Evolutionary conservation across 2,888 invertebrate genomes (phyloP).

Genomic region (Quadriops clusia): DNA sequence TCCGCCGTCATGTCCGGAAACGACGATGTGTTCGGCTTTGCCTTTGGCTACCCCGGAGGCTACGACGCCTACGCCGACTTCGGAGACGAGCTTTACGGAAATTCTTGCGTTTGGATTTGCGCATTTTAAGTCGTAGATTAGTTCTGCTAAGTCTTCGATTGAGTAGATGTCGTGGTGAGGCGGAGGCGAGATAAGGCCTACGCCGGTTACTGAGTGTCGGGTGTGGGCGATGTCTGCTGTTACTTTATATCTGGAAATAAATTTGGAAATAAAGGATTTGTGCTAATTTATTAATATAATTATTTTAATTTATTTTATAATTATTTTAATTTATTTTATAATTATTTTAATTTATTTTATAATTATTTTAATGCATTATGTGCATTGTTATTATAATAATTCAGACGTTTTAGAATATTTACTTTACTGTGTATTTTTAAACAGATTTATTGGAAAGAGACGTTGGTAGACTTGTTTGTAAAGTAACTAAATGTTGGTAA

Average conservation of each 20-base stretch:
- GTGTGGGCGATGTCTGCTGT: slow-evolving; percentile 91
- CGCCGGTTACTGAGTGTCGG: slow-evolving; percentile 91
- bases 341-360: no score
- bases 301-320: no score
- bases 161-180: slow-evolving; percentile 99
- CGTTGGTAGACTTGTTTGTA: no score
- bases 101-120: slow-evolving; percentile 92
- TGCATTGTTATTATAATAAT: no score
- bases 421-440: no score
- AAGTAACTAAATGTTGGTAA: no score
- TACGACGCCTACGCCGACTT: slow-evolving; percentile 96
- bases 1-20: slow-evolving; percentile 98
- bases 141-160: slow-evolving; percentile 95
- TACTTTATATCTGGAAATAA: slow-evolving; percentile 53
- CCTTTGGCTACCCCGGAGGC: slow-evolving; percentile 99
- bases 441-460: no score
- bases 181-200: slow-evolving; percentile 95
- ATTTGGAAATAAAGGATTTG: slow-evolving; percentile 7
- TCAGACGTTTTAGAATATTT: no score
- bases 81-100: slow-evolving; percentile 95
- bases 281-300: slow-evolving; percentile 4
- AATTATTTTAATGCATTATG: no score
- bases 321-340: no score
- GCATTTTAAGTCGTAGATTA: slow-evolving; percentile 96
- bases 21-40: slow-evolving; percentile 96